Conservation (phyloP, 2,888 invertebrate species). For the Andricus quercusramuli region DNA sequence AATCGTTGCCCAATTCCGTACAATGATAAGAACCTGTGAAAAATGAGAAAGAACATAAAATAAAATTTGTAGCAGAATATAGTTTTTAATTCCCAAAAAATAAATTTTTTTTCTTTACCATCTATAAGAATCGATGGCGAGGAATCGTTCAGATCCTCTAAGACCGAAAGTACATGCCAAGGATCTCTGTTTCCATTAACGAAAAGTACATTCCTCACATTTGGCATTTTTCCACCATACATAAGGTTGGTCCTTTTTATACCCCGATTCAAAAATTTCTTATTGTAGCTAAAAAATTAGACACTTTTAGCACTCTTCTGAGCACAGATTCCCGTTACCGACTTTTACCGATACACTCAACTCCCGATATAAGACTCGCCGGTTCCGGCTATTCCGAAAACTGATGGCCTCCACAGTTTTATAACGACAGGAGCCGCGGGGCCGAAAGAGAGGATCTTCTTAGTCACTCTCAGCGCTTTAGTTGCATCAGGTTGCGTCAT, state of each 20-base stretch:
- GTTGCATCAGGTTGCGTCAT: no score
- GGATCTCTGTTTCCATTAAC: constrained; percentile 83
- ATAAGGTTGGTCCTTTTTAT: constrained; percentile 79
- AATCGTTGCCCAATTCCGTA: constrained; percentile 28
- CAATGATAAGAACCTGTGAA: constrained; percentile 49
- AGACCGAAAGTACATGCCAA: constrained; percentile 81
- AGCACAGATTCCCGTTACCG: no score
- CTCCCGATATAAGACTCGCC: no score
- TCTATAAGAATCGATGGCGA: constrained; percentile 70
- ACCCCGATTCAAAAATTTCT: constrained; percentile 55
- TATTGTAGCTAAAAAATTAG: no score
- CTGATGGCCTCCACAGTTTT: no score
- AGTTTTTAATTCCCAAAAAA: background rate
- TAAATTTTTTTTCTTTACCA: constrained; percentile 58
- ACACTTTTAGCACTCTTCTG: no score
- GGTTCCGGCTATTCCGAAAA: no score
- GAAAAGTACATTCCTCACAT: constrained; percentile 81
- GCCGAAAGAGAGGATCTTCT: no score
- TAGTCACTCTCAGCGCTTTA: no score
- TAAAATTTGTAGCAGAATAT: background rate
- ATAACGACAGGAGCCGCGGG: no score
- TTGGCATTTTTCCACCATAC: constrained; percentile 80
- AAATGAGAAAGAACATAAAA: no score
- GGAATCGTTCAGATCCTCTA: constrained; percentile 74
- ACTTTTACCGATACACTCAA: no score